phyloP scores from a whole-genome alignment of 2,113 vertebrate species.

The Gallinago media region DNA sequence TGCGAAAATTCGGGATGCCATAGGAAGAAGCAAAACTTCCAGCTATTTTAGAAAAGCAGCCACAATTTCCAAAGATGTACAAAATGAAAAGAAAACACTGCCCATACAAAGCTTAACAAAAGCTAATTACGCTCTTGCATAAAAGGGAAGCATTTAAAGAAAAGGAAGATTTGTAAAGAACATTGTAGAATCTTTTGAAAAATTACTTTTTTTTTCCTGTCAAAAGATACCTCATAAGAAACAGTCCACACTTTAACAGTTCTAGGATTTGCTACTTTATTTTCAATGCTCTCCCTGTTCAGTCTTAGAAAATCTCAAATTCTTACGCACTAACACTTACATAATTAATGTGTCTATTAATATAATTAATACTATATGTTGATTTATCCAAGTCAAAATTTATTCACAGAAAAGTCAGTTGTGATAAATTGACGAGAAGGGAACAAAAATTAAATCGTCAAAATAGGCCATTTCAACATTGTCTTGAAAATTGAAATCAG shows the following conservation, averaged over 20 bases:
- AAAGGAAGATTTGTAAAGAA: conserved; percentile 5
- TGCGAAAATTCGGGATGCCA: accelerated
- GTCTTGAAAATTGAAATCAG: background rate
- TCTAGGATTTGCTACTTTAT: background rate
- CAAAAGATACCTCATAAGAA: background rate
- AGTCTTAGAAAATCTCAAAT: background rate
- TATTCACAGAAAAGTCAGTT: background rate
- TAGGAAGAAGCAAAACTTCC: conserved; percentile 6
- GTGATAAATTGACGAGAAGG: background rate
- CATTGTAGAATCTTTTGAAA: background rate
- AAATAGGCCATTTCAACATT: background rate
- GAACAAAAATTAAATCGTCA: background rate
- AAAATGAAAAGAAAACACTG: conserved; percentile 2
- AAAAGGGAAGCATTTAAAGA: background rate
- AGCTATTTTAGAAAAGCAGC: background rate
- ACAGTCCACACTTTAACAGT: background rate
- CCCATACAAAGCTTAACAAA: conserved; percentile 26
- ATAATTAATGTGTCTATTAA: conserved; percentile 29
- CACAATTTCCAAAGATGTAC: background rate
- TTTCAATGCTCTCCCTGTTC: background rate
- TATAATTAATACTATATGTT: background rate
- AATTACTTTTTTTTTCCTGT: background rate
- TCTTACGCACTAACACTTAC: background rate
- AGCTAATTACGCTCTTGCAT: background rate
- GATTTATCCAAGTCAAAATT: background rate